A percentile compares a stretch with the other conserved stretches of the same genome.
These are phyloP conservation scores for Xylophagus ater DNA, from an alignment of 2,888 invertebrate genomes.

Conservation along the genomic window DNA sequence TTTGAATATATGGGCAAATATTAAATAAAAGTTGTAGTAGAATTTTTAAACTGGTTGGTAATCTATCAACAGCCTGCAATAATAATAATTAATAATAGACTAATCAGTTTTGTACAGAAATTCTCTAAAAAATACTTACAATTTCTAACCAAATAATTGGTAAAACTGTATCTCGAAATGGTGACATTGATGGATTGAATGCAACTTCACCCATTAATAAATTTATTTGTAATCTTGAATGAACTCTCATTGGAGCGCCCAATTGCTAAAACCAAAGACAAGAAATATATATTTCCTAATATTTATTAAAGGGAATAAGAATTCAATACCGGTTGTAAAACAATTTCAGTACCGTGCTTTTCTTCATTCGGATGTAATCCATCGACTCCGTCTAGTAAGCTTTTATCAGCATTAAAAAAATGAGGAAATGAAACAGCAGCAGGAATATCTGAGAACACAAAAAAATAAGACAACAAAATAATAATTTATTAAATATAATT, in stretches of 20 bases:
- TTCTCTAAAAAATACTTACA: slow-evolving; percentile 42
- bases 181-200: slow-evolving; percentile 48
- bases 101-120: no score
- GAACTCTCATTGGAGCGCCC: slow-evolving; percentile 53
- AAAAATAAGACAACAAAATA: no score
- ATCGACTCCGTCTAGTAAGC: slow-evolving; percentile 45
- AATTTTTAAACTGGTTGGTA: slow-evolving; percentile 38
- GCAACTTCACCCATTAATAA: slow-evolving; percentile 51
- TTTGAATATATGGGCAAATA: slow-evolving; percentile 43
- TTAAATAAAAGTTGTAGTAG: slow-evolving; percentile 42
- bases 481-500: no score
- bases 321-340: slow-evolving; percentile 56
- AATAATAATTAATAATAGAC: background rate
- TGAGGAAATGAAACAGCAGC: slow-evolving; percentile 64
- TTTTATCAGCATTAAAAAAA: slow-evolving; percentile 54
- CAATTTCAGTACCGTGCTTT: slow-evolving; percentile 43
- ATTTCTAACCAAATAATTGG: slow-evolving; percentile 65
- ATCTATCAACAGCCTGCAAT: slow-evolving; percentile 33
- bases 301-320: background rate
- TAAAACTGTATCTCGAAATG: slow-evolving; percentile 51
- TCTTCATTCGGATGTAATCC: slow-evolving; percentile 51
- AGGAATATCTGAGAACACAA: slow-evolving; percentile 61
- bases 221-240: slow-evolving; percentile 61
- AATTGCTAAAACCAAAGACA: slow-evolving; percentile 40
- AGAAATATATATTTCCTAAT: background rate